Conservation (phyloP, 2,113 vertebrate genomes). For the Sorex araneus region DNA sequence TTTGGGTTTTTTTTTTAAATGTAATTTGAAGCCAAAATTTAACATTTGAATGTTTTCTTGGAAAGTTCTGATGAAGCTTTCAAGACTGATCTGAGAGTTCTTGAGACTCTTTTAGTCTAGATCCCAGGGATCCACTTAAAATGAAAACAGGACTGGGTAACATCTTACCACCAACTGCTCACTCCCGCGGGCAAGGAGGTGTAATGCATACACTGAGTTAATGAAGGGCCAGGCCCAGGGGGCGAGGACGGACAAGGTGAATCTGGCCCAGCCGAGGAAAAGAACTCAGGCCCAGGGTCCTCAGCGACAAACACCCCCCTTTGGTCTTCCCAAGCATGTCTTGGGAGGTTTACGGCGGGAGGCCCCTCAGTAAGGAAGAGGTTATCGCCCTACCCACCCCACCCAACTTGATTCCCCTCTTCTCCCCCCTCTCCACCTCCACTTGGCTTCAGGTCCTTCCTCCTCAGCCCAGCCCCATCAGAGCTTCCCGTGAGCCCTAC, state of each 20-base stretch:
- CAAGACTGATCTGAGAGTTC: not conserved
- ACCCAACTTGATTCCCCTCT: not conserved
- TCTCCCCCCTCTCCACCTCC: not conserved
- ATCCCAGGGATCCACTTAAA: not conserved
- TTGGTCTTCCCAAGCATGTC: not conserved
- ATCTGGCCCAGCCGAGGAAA: not conserved
- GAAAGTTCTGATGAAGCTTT: slow-evolving; percentile 13
- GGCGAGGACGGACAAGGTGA: too few species aligned
- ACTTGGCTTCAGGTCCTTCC: not conserved
- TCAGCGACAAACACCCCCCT: not conserved
- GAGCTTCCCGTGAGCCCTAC: not conserved
- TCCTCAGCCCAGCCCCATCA: not conserved
- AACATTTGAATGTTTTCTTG: slow-evolving; percentile 24
- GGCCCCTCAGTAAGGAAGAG: not conserved
- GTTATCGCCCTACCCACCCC: not conserved
- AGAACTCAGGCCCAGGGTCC: not conserved
- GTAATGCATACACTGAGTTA: not conserved
- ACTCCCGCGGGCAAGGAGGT: not conserved
- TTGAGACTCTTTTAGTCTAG: not conserved
- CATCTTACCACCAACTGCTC: not conserved
- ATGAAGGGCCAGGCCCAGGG: not conserved
- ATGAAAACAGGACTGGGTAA: not conserved
- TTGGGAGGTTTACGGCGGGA: not conserved
- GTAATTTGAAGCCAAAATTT: slow-evolving; percentile 3
- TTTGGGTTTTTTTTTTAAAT: not conserved